These are phyloP conservation scores for Corynorhinus townsendii DNA, from an alignment of 2,113 vertebrate species.

Conservation along the genomic window DNA sequence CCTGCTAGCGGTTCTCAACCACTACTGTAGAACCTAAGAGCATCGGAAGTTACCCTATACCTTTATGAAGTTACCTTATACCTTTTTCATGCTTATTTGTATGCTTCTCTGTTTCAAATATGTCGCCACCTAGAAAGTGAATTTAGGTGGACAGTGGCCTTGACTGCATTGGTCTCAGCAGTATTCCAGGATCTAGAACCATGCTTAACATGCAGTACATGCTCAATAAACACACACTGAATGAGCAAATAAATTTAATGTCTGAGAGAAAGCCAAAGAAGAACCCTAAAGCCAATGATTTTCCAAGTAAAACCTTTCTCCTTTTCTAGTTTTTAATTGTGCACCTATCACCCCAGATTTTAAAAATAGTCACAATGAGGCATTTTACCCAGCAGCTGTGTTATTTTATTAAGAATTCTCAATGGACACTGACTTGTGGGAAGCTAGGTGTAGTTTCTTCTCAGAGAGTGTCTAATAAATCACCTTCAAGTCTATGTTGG, in stretches of 20 bases:
- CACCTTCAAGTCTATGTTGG: slow-evolving; percentile 42
- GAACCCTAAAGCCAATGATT: background rate
- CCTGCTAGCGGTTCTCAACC: too few relatives aligned
- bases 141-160: background rate
- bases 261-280: background rate
- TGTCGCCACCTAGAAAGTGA: background rate
- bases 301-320: background rate
- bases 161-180: background rate
- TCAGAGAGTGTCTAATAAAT: background rate
- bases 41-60: background rate
- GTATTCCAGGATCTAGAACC: too few relatives aligned
- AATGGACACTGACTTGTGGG: background rate
- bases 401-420: background rate
- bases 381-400: background rate
- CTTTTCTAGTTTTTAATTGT: background rate
- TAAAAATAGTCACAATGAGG: background rate
- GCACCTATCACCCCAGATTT: background rate
- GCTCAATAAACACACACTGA: background rate
- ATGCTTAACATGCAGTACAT: background rate
- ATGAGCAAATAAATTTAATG: background rate
- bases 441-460: background rate
- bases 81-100: background rate
- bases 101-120: background rate
- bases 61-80: background rate
- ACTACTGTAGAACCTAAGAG: too few relatives aligned